Evolutionary conservation across 2,888 invertebrate species (phyloP).

Genomic region (Spicauda simplicius): DNA sequence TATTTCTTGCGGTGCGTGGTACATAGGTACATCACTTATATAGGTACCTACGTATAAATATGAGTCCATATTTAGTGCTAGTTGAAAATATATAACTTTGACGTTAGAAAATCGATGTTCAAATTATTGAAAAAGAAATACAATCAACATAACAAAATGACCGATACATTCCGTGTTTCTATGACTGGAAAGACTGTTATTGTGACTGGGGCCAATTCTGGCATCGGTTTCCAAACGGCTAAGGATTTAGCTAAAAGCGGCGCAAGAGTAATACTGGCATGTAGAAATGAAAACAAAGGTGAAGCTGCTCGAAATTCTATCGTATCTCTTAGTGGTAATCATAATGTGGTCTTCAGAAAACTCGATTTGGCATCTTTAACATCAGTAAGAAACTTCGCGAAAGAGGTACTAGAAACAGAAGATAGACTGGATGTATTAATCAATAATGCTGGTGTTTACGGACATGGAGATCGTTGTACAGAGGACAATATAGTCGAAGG

Average conservation of each 20-base stretch:
- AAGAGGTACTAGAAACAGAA: neutral
- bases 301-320: constrained; percentile 44
- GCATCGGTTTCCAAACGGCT: constrained; percentile 63
- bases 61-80: too few species aligned
- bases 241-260: constrained; percentile 52
- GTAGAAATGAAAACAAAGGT: constrained; percentile 54
- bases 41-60: too few species aligned
- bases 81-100: too few species aligned
- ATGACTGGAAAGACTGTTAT: neutral
- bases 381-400: neutral
- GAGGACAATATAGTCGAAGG: neutral
- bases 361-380: neutral
- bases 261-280: constrained; percentile 59
- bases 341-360: neutral
- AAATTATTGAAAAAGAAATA: neutral
- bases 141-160: neutral
- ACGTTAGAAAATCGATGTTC: neutral
- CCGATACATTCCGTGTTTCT: neutral
- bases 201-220: constrained; percentile 49
- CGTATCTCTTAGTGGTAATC: neutral
- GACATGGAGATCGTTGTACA: neutral
- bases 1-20: too few species aligned
- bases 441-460: neutral
- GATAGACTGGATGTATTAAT: neutral
- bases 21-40: too few species aligned